Conservation (phyloP, 1,140 invertebrate genomes). For the Eueides isabella region DNA sequence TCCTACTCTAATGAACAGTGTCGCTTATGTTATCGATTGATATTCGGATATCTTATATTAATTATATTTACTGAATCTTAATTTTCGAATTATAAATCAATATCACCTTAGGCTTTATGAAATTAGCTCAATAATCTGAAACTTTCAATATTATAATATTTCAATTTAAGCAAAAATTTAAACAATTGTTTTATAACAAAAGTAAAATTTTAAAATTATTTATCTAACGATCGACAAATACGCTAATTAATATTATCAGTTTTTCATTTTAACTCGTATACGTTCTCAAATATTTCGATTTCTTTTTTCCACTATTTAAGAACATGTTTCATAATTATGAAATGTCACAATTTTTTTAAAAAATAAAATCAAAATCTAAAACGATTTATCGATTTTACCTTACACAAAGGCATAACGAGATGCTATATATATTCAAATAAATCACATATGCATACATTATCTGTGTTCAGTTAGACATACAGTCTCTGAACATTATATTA, state of each 20-base stretch:
- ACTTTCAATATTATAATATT: background rate
- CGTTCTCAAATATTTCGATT: background rate
- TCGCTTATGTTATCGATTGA: slow-evolving; percentile 31
- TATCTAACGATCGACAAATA: background rate
- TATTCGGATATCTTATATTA: slow-evolving; percentile 22
- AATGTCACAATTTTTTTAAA: background rate
- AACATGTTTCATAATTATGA: background rate
- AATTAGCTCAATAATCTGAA: background rate
- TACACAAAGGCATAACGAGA: background rate
- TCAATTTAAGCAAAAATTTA: background rate
- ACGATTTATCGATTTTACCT: background rate
- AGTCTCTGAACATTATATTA: background rate
- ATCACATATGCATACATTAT: background rate
- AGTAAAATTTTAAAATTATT: background rate
- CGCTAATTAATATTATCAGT: slow-evolving; percentile 5
- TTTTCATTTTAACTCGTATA: slow-evolving; percentile 1
- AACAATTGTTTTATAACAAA: background rate
- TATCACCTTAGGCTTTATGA: slow-evolving; percentile 9
- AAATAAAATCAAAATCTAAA: background rate
- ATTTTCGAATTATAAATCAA: slow-evolving; percentile 14
- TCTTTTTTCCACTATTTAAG: background rate
- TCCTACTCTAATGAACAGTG: slow-evolving; percentile 37
- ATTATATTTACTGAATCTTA: background rate
- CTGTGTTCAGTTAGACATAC: background rate
- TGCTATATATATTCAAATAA: slow-evolving; percentile 20